Evolutionary conservation across 2,797 vertebrate genomes (phyloP).

Genomic region (Serranus cabrilla): DNA sequence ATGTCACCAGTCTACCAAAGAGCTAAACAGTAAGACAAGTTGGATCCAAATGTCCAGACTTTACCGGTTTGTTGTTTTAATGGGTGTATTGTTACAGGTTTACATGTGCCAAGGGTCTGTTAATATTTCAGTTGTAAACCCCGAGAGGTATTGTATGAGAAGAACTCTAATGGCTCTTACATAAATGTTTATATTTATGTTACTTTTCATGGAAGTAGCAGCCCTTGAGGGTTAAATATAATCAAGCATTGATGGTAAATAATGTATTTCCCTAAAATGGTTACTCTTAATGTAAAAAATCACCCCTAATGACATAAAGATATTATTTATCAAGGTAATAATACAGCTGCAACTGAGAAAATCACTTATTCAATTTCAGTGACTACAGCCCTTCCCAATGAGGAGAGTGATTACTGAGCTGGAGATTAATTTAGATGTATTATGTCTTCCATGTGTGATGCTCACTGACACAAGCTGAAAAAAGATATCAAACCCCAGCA

Average conservation of each 20-base stretch:
- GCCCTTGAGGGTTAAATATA: background rate
- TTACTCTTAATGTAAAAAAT: conserved; percentile 23
- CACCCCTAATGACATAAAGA: background rate
- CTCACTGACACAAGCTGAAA: background rate
- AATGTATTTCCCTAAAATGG: background rate
- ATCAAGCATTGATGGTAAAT: background rate
- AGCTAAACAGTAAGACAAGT: background rate
- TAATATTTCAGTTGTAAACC: background rate
- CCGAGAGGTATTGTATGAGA: background rate
- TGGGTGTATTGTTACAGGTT: background rate
- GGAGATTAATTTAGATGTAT: background rate
- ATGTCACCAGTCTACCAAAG: background rate
- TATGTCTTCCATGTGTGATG: background rate
- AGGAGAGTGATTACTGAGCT: background rate
- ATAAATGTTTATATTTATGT: background rate
- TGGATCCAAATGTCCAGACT: background rate
- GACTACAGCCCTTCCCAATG: background rate
- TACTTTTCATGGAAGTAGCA: background rate
- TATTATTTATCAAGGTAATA: conserved; percentile 8
- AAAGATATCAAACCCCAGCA: background rate
- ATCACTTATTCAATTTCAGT: conserved; percentile 14
- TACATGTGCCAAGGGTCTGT: no score
- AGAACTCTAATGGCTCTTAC: background rate
- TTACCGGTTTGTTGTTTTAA: background rate
- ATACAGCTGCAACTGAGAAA: conserved; percentile 11